Evolutionary conservation across 2,797 vertebrate species (phyloP).

Genomic region (Acrossocheilus fasciatus): DNA sequence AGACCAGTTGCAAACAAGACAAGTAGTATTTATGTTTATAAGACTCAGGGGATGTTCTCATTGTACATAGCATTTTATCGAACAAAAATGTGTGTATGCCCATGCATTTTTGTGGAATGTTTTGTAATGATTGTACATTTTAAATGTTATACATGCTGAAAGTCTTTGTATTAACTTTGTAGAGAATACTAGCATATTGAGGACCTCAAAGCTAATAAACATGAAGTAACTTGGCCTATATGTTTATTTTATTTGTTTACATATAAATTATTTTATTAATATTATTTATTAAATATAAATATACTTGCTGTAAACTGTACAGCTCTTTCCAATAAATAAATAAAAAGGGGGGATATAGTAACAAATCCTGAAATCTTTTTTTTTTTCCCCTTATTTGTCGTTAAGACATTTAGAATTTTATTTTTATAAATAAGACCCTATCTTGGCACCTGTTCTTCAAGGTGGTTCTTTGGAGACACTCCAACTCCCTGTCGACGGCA

Average conservation of each 20-base stretch:
- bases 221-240: neutral
- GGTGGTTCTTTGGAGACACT: constrained; percentile 24
- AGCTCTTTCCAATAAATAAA: neutral
- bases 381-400: neutral
- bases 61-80: neutral
- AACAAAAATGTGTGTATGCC: neutral
- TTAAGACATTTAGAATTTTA: neutral
- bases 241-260: neutral
- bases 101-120: neutral
- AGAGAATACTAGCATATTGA: neutral
- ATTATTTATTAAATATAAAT: neutral
- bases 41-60: neutral
- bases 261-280: neutral
- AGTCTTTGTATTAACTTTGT: neutral
- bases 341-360: too few species aligned
- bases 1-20: neutral
- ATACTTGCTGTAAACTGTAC: neutral
- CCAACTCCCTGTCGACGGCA: constrained; percentile 14
- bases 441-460: constrained; percentile 17
- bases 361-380: neutral
- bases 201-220: neutral
- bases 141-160: neutral
- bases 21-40: neutral
- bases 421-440: neutral
- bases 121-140: neutral